Evolutionary conservation across 2,797 vertebrate genomes (phyloP).

Genomic region (Pipistrellus nathusii): DNA sequence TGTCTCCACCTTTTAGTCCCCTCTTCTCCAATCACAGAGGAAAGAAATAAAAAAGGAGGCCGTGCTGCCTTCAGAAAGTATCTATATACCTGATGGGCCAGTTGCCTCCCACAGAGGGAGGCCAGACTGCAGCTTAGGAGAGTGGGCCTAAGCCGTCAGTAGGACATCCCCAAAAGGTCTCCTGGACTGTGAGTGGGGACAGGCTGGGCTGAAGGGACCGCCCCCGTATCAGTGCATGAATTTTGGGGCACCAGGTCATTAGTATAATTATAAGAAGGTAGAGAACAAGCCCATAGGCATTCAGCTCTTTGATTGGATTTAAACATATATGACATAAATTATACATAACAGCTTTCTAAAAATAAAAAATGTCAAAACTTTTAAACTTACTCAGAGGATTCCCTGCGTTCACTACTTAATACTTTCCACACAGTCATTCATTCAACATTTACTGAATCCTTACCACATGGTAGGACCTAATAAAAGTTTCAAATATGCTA

Average conservation of each 20-base stretch:
- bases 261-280: neutral
- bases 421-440: slow-evolving; percentile 31
- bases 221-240: accelerated
- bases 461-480: neutral
- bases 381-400: slow-evolving; percentile 50
- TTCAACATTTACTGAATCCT: slow-evolving; percentile 44
- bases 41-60: too few relatives aligned
- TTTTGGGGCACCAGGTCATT: too few relatives aligned
- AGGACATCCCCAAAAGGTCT: too few relatives aligned
- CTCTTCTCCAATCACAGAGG: too few relatives aligned
- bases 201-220: too few relatives aligned
- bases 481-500: slow-evolving; percentile 39
- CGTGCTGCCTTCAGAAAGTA: too few relatives aligned
- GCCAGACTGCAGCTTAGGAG: too few relatives aligned
- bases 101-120: too few relatives aligned
- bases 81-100: too few relatives aligned
- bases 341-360: neutral
- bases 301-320: slow-evolving; percentile 17
- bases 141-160: too few relatives aligned
- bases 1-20: too few relatives aligned
- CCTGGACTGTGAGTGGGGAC: too few relatives aligned
- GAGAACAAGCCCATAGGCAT: neutral
- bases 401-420: neutral
- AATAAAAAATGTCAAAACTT: slow-evolving; percentile 53
- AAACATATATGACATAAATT: neutral